Base-by-base conservation (phyloP, 1,140 invertebrate species). In the Drosophila bipectinata region DNA sequence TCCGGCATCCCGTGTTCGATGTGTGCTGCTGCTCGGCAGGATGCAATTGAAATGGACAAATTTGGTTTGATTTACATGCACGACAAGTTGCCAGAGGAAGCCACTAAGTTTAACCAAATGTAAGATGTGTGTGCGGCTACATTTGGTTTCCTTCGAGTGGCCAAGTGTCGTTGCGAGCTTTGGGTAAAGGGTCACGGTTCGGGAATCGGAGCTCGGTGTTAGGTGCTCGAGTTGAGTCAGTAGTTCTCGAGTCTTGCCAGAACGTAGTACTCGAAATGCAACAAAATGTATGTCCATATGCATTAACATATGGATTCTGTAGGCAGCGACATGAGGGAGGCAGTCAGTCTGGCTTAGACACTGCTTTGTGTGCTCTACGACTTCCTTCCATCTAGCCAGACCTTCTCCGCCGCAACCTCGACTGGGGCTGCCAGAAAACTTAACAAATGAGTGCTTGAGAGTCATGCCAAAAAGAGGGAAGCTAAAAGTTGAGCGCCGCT, bases 271-370 rank as follows among this genome's bases (percentile, higher is more conserved):
- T 67, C 47, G 45, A 63, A 67, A 67, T 62, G 69, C 57, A 72
- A 72, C 68, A 44, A 55, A 82, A 82, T 82, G 83, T 82, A 82
- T 82, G 79, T 82, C 77, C 79, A 83, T 82, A 82, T 82, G 79
- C 79, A 82, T 82, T 83, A 74, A 72, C 79, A 82, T 68, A 67
- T 77, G 55, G 55, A 26, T 64, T 37, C 69, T 61, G 57, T 68
- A 54, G 52, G 57, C 62, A 54, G 52, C 28, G 21, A 45, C 21
- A 37, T 8, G 53, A 32, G 34, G 41, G n/a, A 37, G 26, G 5
- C 21, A 32, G 14, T 34, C 48, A 4, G 34, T 3, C 34, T 28
- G 26, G 26, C 26, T 6, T 7, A 28, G 26, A 5, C 34, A 5
- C 4, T 3, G 34, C 32, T 60, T 57, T 69, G 66, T 72, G 66